These are phyloP conservation scores for Piscicola geometra DNA, from an alignment of 2,888 invertebrate species.

Conservation along the genomic window DNA sequence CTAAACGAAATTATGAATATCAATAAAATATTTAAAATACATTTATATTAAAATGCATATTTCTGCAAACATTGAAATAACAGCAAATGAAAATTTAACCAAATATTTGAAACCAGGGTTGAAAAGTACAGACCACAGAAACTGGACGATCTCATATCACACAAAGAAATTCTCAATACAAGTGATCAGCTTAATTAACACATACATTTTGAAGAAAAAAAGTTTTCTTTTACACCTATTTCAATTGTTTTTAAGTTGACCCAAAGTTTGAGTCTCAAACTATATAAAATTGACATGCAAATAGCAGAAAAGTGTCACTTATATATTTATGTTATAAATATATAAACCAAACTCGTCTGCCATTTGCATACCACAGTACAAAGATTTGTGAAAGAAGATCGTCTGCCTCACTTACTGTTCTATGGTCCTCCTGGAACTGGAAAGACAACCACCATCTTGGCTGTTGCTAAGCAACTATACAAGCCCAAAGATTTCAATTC, in stretches of 20 bases:
- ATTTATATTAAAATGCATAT: too few relatives aligned
- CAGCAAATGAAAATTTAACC: too few relatives aligned
- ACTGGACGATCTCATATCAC: constrained; percentile 88
- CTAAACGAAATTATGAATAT: too few relatives aligned
- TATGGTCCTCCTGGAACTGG: constrained; percentile 97
- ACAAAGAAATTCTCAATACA: constrained; percentile 91
- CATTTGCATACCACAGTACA: constrained; percentile 20
- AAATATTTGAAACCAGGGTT: constrained; percentile 69
- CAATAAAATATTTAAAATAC: too few relatives aligned
- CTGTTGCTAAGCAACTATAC: constrained; percentile 87
- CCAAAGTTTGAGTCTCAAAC: constrained; percentile 45
- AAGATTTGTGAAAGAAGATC: constrained; percentile 75
- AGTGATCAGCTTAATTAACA: too few relatives aligned
- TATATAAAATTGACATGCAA: background rate
- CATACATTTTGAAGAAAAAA: too few relatives aligned
- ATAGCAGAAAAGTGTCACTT: too few relatives aligned
- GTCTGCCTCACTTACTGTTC: constrained; percentile 88
- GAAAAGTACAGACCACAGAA: constrained; percentile 93
- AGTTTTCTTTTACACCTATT: too few relatives aligned
- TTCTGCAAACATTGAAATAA: too few relatives aligned
- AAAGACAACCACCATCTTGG: constrained; percentile 94
- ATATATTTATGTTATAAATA: background rate
- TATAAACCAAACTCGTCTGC: background rate
- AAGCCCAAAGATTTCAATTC: constrained; percentile 81
- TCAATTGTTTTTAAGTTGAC: too few relatives aligned